phyloP scores from a whole-genome alignment of 2,797 vertebrate genomes.

The Hypotaenidia philippensis region DNA sequence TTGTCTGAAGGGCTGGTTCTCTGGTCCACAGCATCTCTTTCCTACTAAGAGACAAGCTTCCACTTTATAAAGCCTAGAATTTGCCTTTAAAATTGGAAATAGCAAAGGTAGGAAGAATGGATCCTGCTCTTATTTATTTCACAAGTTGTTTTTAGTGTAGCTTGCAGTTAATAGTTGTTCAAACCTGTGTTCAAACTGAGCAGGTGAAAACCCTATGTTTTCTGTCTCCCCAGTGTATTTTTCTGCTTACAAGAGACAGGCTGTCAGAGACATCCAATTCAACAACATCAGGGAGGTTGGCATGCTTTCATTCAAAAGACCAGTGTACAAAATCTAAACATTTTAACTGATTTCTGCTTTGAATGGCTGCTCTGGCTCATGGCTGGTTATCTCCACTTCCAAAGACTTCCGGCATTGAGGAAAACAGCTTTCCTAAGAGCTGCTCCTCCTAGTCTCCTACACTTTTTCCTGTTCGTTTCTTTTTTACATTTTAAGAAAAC shows the following conservation, averaged over 20 bases:
- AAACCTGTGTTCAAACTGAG: neutral
- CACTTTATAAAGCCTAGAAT: neutral
- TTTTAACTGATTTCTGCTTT: neutral
- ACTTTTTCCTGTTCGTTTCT: conserved; percentile 44
- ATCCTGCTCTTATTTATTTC: neutral
- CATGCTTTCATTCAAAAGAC: conserved; percentile 7
- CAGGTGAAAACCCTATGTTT: neutral
- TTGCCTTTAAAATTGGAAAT: neutral
- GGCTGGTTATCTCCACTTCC: conserved; percentile 30
- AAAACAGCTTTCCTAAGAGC: conserved; percentile 31
- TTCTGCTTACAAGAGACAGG: neutral
- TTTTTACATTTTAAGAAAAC: conserved; percentile 36
- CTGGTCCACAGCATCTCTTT: neutral
- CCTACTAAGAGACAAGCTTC: neutral
- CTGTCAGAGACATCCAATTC: neutral
- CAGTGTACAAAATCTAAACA: neutral
- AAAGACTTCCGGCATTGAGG: conserved; percentile 49
- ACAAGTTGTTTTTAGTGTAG: neutral
- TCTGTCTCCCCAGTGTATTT: neutral
- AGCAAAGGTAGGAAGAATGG: neutral
- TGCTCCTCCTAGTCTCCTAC: conserved; percentile 20
- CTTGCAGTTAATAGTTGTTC: neutral
- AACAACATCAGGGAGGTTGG: neutral
- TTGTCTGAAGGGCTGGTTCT: neutral
- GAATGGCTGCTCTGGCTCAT: neutral